These are phyloP conservation scores for Meganola albula DNA, from an alignment of 2,888 invertebrate genomes.

Conservation along the genomic window DNA sequence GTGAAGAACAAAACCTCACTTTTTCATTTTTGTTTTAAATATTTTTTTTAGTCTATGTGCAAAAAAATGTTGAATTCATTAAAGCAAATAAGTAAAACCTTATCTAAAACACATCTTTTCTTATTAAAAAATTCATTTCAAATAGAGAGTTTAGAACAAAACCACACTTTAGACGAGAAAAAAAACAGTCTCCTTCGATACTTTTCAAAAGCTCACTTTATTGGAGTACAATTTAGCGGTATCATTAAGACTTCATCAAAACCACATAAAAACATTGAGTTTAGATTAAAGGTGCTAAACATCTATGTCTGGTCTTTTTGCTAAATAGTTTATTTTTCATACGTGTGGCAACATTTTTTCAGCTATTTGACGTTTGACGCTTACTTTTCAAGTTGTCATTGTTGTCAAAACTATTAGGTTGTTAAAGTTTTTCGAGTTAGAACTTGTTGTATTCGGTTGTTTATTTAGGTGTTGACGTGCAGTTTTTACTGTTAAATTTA, in stretches of 20 bases:
- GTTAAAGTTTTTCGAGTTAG: too few relatives aligned
- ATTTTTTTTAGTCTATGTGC: neutral
- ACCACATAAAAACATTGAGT: slow-evolving; percentile 2
- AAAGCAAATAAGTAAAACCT: slow-evolving; percentile 2
- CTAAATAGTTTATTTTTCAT: too few relatives aligned
- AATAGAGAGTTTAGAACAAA: slow-evolving; percentile 8
- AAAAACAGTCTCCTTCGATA: slow-evolving; percentile 8
- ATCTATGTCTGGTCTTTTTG: too few relatives aligned
- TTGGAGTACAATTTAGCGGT: slow-evolving; percentile 7
- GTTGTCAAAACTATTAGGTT: too few relatives aligned
- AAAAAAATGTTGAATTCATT: slow-evolving; percentile 1
- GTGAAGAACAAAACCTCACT: neutral
- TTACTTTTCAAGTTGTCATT: too few relatives aligned
- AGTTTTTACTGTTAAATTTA: too few relatives aligned
- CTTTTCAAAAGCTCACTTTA: slow-evolving; percentile 11
- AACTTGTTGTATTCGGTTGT: too few relatives aligned
- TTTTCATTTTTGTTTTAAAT: neutral
- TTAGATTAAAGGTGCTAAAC: too few relatives aligned
- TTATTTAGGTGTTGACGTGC: too few relatives aligned
- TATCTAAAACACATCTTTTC: slow-evolving; percentile 7
- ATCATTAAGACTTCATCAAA: slow-evolving; percentile 1
- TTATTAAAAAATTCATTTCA: slow-evolving; percentile 6
- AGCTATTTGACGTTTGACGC: too few relatives aligned
- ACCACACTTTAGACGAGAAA: slow-evolving; percentile 6
- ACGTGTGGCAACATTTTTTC: too few relatives aligned